These are phyloP conservation scores for Drosophila novamexicana DNA, from an alignment of 1,140 invertebrate genomes.

Conservation along the genomic window DNA sequence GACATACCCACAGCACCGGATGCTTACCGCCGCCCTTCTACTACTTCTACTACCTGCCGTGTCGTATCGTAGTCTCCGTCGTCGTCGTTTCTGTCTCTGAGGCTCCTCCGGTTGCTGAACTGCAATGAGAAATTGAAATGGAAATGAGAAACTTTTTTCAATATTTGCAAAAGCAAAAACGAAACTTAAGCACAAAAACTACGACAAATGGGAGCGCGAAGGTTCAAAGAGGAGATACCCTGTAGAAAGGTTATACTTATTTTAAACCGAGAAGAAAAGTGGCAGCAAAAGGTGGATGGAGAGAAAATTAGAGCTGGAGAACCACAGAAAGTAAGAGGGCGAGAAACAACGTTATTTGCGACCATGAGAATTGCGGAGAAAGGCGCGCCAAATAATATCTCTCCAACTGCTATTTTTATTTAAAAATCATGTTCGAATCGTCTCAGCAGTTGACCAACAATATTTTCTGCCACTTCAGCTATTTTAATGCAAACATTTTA, in stretches of 20 bases:
- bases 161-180: constrained; percentile 52
- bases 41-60: background rate
- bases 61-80: background rate
- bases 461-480: background rate
- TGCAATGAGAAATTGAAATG: constrained; percentile 59
- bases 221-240: background rate
- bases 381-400: too few relatives aligned
- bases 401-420: too few relatives aligned
- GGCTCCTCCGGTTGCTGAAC: constrained; percentile 20
- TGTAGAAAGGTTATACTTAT: background rate
- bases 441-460: background rate
- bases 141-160: constrained; percentile 72
- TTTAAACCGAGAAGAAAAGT: background rate
- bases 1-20: constrained; percentile 85
- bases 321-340: background rate
- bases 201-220: background rate
- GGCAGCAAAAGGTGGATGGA: background rate
- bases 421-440: background rate
- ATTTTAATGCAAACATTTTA: constrained; percentile 4
- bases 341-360: background rate
- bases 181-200: constrained; percentile 10
- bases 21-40: constrained; percentile 28
- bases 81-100: constrained; percentile 16
- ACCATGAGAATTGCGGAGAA: background rate
- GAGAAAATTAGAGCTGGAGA: background rate